Base-by-base conservation (phyloP, 2,113 vertebrate genomes). In the Ranitomeya variabilis region DNA sequence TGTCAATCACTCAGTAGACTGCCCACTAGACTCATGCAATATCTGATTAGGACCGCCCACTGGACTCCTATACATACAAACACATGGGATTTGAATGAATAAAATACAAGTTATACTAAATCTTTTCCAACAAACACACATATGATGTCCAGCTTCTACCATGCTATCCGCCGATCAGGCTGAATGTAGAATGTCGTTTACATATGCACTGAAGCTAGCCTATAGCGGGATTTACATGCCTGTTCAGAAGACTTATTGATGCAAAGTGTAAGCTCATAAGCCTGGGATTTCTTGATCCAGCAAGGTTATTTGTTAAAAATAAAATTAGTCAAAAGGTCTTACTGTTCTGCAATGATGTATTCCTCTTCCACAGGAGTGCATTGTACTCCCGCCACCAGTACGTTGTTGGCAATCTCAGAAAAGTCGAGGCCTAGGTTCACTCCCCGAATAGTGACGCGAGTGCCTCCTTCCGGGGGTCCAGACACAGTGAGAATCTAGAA, bases 331-430 rank as follows among this genome's bases (percentile, higher is more conserved):
- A 55, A 84, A 21, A 57, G 21, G 84, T 31, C 98, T 97, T 94
- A 99, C 98, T 99, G 98, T 87, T 99, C 98, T 0, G 98, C 98
- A 9, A 99, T 93, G 83, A 99, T 92, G 93, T 99, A 99, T 55
- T 96, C 97, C 1, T 97, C 96, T 8, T 96, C 96, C 82, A 98
- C 93, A 0, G 98, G 97, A 0, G 93, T 94, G 88, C 98, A 99
- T 45, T 92, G 95, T 86, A 99, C 97, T 60, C 97, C 98, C 0
- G 98, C 98, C 90, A 99, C 97, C 93, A 97, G 95, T 86, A 99
- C 97, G 0, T 98, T 97, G 7, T 95, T 95, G 26, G 97, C 95
- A 86, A 99, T 97, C 93, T 99, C 98, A 0, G 96, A 95, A 93
- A 99, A 99, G 89, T 97, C 95, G 94, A 99, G 93, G 18, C 98